Conservation (phyloP, 2,797 vertebrate species). For the Galago senegalensis region DNA sequence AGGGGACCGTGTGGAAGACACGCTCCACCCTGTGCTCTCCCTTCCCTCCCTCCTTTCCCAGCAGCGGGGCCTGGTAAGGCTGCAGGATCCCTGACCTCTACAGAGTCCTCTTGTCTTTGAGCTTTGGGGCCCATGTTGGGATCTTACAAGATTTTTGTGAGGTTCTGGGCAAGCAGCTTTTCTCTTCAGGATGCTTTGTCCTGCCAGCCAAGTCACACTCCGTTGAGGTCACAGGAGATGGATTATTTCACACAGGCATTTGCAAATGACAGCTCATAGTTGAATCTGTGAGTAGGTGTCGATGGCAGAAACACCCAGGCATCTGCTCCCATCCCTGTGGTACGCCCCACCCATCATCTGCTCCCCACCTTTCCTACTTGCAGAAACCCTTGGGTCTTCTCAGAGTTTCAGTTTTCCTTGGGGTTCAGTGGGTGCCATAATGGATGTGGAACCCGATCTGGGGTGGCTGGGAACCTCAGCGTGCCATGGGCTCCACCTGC, state of each 20-base stretch:
- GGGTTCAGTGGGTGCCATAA: background rate
- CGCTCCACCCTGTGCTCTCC: background rate
- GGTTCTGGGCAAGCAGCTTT: background rate
- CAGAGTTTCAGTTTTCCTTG: background rate
- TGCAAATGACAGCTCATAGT: constrained; percentile 62
- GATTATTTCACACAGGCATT: constrained; percentile 72
- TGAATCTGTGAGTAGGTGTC: constrained; percentile 66
- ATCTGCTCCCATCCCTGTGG: constrained; percentile 23
- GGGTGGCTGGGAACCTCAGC: background rate
- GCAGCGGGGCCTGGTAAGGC: background rate
- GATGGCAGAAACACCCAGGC: constrained; percentile 39
- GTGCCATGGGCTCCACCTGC: background rate
- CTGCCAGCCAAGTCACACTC: constrained; percentile 62
- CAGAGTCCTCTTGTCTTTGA: background rate
- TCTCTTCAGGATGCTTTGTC: constrained; percentile 27
- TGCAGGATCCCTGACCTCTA: background rate
- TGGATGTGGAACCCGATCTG: fast-evolving
- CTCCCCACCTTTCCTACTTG: constrained; percentile 30
- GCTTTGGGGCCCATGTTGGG: background rate
- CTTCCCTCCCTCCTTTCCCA: no score
- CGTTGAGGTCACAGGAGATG: background rate
- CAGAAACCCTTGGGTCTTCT: background rate
- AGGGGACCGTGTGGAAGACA: background rate
- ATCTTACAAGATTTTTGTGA: background rate
- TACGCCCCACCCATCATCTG: constrained; percentile 11